Evolutionary conservation across 2,113 vertebrate species (phyloP), one percentile per base, ranked within the genome.

Genomic region (Paracanthobrama guichenoti): DNA sequence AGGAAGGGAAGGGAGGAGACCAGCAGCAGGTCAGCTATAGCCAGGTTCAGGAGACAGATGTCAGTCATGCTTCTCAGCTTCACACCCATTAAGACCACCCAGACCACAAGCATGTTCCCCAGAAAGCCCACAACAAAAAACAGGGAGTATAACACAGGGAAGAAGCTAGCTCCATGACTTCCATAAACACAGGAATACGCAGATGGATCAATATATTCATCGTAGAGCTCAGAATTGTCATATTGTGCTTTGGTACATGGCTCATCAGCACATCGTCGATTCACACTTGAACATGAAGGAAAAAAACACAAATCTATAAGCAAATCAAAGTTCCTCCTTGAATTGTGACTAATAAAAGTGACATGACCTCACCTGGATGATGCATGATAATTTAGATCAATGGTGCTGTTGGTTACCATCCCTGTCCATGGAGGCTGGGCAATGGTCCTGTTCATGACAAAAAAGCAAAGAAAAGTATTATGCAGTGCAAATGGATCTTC

Each of bases 1-100:
- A 96, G 95, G 81, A 97, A 95, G 0, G 96, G 97, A 10, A 98
- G 91, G 0, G 93, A 92, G 55, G 94, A 88, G 1, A 96, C 42
- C 71, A 98, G 91, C 0, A 97, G 92, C 48, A 98, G 88, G 90
- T 98, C 97, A 0, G 96, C 94, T 3, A 96, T 3, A 7, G 96
- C 95, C 93, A 98, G 50, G 86, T 97, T 97, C 69, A 98, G 86
- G 78, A 98, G 93, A 91, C 95, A 98, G 88, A 98, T 93, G 73
- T 98, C 96, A 0, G 97, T 97, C 96, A 98, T 95, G 18, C 91
- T 95, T 69, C 86, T 92, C 55, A 97, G 77, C 39, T 88, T 93
- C 59, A 89, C 91, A 16, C 95, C 95, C 72, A 90, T 94, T 0
- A 90, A 69, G 6, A 97, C 93, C 86, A 97, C 94, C 89, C 96